These are phyloP conservation scores for Channallabes apus DNA, from an alignment of 2,797 vertebrate species.

Conservation along the genomic window DNA sequence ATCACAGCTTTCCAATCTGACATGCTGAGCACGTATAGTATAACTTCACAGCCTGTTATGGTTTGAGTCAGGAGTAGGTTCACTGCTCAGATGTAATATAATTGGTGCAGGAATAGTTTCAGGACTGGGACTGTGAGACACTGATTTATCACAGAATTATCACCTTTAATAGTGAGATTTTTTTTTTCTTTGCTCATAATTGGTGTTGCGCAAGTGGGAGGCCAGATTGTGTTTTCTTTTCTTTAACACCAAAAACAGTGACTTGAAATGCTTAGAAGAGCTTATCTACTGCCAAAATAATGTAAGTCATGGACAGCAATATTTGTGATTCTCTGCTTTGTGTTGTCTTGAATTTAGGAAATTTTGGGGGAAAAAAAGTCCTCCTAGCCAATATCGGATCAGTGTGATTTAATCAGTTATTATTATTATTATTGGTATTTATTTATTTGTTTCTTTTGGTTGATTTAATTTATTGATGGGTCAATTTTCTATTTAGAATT, in stretches of 20 bases:
- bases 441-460: no score
- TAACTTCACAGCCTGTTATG: not conserved
- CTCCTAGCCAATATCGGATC: no score
- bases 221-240: constrained; percentile 53
- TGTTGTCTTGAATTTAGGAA: not conserved
- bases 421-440: no score
- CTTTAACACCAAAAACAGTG: constrained; percentile 47
- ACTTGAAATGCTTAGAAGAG: constrained; percentile 55
- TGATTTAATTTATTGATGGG: no score
- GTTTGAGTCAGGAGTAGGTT: not conserved
- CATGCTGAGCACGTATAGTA: not conserved
- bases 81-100: not conserved
- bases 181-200: not conserved
- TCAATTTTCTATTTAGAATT: no score
- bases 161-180: not conserved
- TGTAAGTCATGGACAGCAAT: constrained; percentile 58
- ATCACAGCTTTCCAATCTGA: not conserved
- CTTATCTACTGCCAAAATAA: constrained; percentile 18
- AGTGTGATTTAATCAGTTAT: no score
- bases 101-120: not conserved
- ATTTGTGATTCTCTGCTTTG: not conserved
- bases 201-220: constrained; percentile 52
- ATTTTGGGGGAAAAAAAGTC: no score
- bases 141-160: not conserved
- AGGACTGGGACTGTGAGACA: not conserved